Base-by-base conservation (phyloP, 2,888 invertebrate genomes). In the Thera britannica region DNA sequence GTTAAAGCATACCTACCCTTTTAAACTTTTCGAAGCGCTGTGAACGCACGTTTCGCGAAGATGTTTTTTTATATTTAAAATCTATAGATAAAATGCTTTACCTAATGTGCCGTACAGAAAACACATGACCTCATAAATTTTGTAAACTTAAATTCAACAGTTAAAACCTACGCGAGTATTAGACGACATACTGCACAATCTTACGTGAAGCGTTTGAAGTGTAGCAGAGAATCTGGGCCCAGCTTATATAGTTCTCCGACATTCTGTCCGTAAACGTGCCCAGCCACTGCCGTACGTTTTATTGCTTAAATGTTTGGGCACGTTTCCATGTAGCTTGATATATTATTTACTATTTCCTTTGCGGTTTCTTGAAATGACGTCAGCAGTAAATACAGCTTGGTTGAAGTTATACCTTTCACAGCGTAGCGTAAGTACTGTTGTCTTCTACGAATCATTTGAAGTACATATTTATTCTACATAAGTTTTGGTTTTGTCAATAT, bases 261-360 rank as follows among this genome's bases (percentile, higher is more conserved):
- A 51, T 23, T 34, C 8, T 52, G 46, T 58, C 46, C 34, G 44
- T 58, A 46, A 34, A 2, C n/a, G 2, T n/a, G 36, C 36, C 3
- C 23, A 6, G 48, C 34, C 1, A 8, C 41, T 34, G 11, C 11
- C 34, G 44, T 51, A 48, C 54, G n/a, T 62, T 58, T 62, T 62
- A 51, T 57, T 51, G 61, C 56, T 55, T 44, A 34, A 38, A 56
- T 23, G 34, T 57, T 52, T 48, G 58, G 64, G 51, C 60, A 49
- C 12, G 59, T 63, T 56, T 58, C 58, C 58, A 65, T 60, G 55
- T 65, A 51, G 12, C 52, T 12, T 66, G 7, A 62, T 66, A 62
- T 66, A 38, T 66, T 58, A 62, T 66, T 66, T 61, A 65, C 41
- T 12, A 56, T 55, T 59, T 60, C 61, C 57, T 41, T 52, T 66